Percentiles rank a stretch among this genome's conserved stretches.
Conservation (phyloP, 2,113 vertebrate genomes). For the Trinectes maculatus region DNA sequence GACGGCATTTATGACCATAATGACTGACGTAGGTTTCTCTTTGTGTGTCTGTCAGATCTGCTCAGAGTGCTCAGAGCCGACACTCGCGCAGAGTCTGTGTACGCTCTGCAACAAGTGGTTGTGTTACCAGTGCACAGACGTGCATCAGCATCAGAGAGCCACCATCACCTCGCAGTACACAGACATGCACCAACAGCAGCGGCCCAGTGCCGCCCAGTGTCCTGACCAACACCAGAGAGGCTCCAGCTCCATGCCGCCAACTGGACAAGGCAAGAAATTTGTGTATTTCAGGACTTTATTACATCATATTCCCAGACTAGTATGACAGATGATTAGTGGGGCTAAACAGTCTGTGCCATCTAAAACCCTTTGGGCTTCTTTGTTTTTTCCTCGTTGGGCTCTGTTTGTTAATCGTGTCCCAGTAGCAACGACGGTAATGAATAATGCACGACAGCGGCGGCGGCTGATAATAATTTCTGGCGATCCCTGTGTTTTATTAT, state of each 20-base stretch:
- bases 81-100: conserved; percentile 82
- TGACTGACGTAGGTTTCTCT: too few species aligned
- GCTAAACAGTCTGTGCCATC: neutral
- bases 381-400: conserved; percentile 17
- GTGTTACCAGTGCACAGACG: conserved; percentile 84
- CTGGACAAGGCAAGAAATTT: conserved; percentile 65
- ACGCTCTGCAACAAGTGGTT: conserved; percentile 86
- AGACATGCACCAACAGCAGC: conserved; percentile 72
- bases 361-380: conserved; percentile 22
- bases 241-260: conserved; percentile 58
- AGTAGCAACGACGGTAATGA: conserved; percentile 50
- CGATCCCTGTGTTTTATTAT: conserved; percentile 61
- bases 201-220: conserved; percentile 56
- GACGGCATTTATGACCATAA: too few species aligned
- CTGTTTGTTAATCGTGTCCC: conserved; percentile 53
- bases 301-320: neutral
- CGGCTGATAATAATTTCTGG: conserved; percentile 62
- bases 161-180: conserved; percentile 41
- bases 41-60: conserved; percentile 72
- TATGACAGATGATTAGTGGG: conserved; percentile 9
- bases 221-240: conserved; percentile 68
- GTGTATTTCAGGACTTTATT: neutral
- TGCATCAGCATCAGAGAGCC: conserved; percentile 79
- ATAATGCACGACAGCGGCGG: conserved; percentile 68
- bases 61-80: conserved; percentile 79